Percentiles rank a stretch among this genome's conserved stretches.
phyloP scores from a whole-genome alignment of 2,797 vertebrate genomes.

The Chiroxiphia lanceolata region DNA sequence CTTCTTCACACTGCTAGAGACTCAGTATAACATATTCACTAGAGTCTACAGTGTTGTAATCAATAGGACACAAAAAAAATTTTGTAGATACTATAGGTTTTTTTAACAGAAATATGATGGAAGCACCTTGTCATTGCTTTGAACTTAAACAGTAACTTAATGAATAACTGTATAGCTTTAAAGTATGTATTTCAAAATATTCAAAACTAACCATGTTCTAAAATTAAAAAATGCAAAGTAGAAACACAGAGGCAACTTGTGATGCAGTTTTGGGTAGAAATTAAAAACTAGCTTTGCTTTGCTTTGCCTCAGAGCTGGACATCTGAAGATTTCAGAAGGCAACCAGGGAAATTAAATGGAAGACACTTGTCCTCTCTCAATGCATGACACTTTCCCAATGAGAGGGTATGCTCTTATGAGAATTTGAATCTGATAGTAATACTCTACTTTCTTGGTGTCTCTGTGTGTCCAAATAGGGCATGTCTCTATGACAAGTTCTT shows the following conservation, averaged over 20 bases:
- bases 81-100: not conserved
- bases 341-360: not conserved
- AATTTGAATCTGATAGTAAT: not conserved
- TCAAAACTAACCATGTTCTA: not conserved
- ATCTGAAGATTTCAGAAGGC: not conserved
- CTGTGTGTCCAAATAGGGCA: not conserved
- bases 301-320: not conserved
- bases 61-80: not conserved
- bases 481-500: not conserved
- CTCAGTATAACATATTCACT: fast-evolving
- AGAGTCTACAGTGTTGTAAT: not conserved
- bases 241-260: not conserved
- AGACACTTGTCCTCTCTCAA: not conserved
- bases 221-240: not conserved
- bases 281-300: not conserved
- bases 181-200: not conserved
- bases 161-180: not conserved
- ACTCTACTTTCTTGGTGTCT: not conserved
- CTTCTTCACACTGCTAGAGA: not conserved
- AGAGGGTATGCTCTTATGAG: not conserved
- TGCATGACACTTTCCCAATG: not conserved
- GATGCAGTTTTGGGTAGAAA: not conserved
- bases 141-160: not conserved
- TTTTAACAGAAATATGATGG: not conserved
- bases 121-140: not conserved